Percentiles rank a stretch among this genome's conserved stretches.
These are phyloP conservation scores for Artemia sinica DNA, from an alignment of 2,888 invertebrate genomes.

Conservation along the genomic window DNA sequence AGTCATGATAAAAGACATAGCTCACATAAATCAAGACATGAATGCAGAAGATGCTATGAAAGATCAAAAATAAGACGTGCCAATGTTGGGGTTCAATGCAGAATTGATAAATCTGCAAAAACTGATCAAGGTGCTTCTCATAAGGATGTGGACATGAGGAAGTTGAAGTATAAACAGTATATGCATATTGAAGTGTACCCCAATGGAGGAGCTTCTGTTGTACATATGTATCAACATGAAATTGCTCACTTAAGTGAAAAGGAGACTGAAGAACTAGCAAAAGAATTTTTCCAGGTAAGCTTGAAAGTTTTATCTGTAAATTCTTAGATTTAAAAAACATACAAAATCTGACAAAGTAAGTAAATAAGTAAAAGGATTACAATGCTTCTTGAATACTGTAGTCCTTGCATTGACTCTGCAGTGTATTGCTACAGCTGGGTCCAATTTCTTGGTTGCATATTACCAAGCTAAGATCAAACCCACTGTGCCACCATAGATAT, in stretches of 20 bases:
- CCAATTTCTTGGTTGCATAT: no score
- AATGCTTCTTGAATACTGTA: no score
- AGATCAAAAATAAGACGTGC: slow-evolving; percentile 50
- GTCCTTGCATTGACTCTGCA: no score
- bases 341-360: no score
- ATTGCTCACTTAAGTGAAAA: slow-evolving; percentile 45
- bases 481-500: no score
- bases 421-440: no score
- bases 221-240: slow-evolving; percentile 80
- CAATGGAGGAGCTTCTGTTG: slow-evolving; percentile 81
- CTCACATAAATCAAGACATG: slow-evolving; percentile 18
- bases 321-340: no score
- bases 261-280: slow-evolving; percentile 59
- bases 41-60: slow-evolving; percentile 41
- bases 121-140: slow-evolving; percentile 1
- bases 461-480: no score
- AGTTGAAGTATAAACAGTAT: slow-evolving; percentile 43
- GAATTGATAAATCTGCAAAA: slow-evolving; percentile 35
- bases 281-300: slow-evolving; percentile 64
- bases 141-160: slow-evolving; percentile 16
- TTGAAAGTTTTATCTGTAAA: neutral
- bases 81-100: slow-evolving; percentile 54
- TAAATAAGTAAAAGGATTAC: no score
- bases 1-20: neutral
- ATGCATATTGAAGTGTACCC: slow-evolving; percentile 80